Evolutionary conservation across 2,888 invertebrate genomes (phyloP).

Genomic region (Herminia tarsipennalis): DNA sequence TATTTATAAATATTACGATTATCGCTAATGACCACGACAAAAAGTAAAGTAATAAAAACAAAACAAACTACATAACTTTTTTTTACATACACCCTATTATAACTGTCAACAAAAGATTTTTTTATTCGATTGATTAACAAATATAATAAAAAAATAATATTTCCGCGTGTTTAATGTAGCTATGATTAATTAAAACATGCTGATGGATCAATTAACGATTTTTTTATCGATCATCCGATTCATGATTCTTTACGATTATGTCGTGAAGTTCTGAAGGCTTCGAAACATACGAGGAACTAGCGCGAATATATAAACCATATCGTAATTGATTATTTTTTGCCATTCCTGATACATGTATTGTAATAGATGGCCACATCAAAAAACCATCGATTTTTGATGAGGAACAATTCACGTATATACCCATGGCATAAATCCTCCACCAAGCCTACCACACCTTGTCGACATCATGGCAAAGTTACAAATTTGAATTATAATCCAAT

Average conservation of each 20-base stretch:
- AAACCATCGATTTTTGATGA: too few relatives aligned
- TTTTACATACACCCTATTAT: conserved; percentile 18
- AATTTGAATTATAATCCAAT: too few relatives aligned
- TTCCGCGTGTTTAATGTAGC: conserved; percentile 46
- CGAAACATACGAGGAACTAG: conserved; percentile 51
- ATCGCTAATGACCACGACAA: neutral
- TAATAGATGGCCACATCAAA: too few relatives aligned
- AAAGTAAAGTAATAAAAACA: neutral
- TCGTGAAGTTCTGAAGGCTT: conserved; percentile 56
- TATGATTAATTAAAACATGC: conserved; percentile 51
- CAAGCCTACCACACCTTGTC: too few relatives aligned
- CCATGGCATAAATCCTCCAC: too few relatives aligned
- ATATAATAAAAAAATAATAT: conserved; percentile 33
- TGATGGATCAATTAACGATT: conserved; percentile 62
- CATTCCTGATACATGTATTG: too few relatives aligned
- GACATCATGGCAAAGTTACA: too few relatives aligned
- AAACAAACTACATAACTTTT: conserved; percentile 2
- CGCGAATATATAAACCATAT: conserved; percentile 12
- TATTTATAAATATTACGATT: conserved; percentile 4
- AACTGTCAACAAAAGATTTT: conserved; percentile 35
- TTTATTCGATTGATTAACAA: conserved; percentile 30
- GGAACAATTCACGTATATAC: too few relatives aligned
- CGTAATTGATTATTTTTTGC: too few relatives aligned
- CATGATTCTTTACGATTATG: conserved; percentile 50
- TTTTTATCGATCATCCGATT: conserved; percentile 47